Conservation (phyloP, 2,888 invertebrate genomes). For the Piscicola geometra region DNA sequence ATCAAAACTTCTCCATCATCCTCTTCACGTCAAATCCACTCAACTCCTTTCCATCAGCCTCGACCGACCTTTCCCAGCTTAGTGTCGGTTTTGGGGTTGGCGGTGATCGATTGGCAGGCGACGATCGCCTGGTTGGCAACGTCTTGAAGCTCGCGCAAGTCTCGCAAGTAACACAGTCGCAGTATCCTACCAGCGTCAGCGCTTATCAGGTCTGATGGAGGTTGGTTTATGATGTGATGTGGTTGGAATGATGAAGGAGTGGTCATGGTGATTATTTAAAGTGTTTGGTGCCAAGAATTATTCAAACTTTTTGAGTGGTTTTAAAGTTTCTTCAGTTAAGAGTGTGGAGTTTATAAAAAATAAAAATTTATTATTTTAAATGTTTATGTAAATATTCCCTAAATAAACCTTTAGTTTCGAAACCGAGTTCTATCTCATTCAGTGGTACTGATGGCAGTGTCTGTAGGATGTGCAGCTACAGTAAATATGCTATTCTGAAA, state of each 20-base stretch:
- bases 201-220: constrained; percentile 54
- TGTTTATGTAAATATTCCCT: background rate
- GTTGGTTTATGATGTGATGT: no score
- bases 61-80: constrained; percentile 83
- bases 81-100: constrained; percentile 93
- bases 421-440: constrained; percentile 66
- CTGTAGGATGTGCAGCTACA: constrained; percentile 32
- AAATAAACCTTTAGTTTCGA: constrained; percentile 62
- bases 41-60: no score
- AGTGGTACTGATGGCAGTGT: constrained; percentile 60
- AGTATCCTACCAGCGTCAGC: constrained; percentile 66
- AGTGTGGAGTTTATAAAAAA: no score
- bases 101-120: constrained; percentile 82
- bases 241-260: no score
- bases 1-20: no score
- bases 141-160: constrained; percentile 80
- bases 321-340: no score
- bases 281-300: no score
- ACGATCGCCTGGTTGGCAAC: constrained; percentile 90
- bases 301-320: no score
- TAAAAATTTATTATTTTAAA: constrained; percentile 1
- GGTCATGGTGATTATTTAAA: no score
- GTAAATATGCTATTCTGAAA: constrained; percentile 20
- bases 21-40: no score
- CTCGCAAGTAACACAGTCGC: constrained; percentile 74